A percentile compares a stretch with the other conserved stretches of the same genome.
phyloP scores from a whole-genome alignment of 2,113 vertebrate species.

The Drymodes brunneopygia region DNA sequence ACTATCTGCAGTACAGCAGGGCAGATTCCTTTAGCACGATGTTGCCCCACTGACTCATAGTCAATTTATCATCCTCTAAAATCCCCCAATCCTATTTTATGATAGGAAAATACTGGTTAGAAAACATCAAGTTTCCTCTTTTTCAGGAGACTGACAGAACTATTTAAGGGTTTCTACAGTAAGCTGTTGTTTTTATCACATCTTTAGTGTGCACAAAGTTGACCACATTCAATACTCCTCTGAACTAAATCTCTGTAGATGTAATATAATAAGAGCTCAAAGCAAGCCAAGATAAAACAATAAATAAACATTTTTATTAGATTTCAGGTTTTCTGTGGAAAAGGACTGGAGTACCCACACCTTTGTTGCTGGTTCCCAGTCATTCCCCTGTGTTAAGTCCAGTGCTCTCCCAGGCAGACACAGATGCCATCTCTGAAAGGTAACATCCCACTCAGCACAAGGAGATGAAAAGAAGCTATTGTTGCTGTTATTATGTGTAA shows the following conservation, averaged over 20 bases:
- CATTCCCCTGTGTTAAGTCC: not conserved
- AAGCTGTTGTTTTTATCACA: not conserved
- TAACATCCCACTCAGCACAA: not conserved
- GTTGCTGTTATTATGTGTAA: not conserved
- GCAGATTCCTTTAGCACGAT: not conserved
- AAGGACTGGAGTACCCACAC: not conserved
- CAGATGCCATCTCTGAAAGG: not conserved
- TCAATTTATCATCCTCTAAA: conserved; percentile 41
- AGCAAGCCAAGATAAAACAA: not conserved
- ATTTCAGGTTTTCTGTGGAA: not conserved
- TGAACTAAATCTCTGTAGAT: not conserved
- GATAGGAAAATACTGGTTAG: conserved; percentile 39
- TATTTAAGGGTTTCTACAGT: conserved; percentile 48
- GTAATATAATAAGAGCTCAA: not conserved
- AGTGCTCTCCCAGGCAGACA: not conserved
- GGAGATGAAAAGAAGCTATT: not conserved
- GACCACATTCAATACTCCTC: not conserved
- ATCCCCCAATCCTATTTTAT: conserved; percentile 32
- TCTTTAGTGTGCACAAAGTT: not conserved
- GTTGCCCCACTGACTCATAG: conserved; percentile 41
- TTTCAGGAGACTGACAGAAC: not conserved
- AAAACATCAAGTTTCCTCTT: conserved; percentile 40
- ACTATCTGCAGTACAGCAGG: not conserved
- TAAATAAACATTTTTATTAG: not conserved
- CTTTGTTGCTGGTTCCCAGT: not conserved